phyloP scores from a whole-genome alignment of 2,888 invertebrate species.

The Lasioglossum malachurum region DNA sequence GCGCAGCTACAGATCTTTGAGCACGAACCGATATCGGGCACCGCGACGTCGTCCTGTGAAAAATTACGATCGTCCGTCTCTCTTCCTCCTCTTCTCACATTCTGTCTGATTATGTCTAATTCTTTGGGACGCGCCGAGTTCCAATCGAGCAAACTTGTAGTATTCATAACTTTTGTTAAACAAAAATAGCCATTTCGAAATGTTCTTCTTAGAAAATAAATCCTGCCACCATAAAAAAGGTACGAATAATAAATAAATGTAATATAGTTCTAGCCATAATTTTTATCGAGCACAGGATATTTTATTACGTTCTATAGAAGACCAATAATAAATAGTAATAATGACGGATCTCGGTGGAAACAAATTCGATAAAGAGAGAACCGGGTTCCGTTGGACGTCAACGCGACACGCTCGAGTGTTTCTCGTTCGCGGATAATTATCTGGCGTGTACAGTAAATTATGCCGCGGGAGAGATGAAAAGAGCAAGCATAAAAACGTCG shows the following conservation, averaged over 20 bases:
- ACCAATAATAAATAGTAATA: background rate
- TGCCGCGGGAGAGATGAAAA: background rate
- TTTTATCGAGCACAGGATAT: background rate
- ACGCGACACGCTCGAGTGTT: background rate
- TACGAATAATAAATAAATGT: too few species aligned
- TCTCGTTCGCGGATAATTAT: background rate
- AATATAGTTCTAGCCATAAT: too few species aligned
- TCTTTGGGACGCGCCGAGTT: background rate
- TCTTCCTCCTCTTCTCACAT: background rate
- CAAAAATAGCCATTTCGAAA: too few species aligned
- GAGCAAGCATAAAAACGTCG: background rate
- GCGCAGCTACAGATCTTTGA: slow-evolving; percentile 11
- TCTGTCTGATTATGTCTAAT: background rate
- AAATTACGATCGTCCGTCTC: background rate
- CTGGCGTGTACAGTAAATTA: background rate
- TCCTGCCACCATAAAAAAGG: too few species aligned
- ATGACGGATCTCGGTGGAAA: background rate
- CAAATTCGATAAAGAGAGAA: background rate
- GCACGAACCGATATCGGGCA: background rate
- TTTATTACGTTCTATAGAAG: background rate
- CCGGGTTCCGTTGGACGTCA: background rate
- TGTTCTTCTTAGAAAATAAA: too few species aligned
- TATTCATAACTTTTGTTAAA: too few species aligned
- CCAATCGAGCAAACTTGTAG: background rate
- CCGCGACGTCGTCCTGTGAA: background rate